Evolutionary conservation across 2,113 vertebrate genomes (phyloP).

Genomic region (Nothoprocta pentlandii): DNA sequence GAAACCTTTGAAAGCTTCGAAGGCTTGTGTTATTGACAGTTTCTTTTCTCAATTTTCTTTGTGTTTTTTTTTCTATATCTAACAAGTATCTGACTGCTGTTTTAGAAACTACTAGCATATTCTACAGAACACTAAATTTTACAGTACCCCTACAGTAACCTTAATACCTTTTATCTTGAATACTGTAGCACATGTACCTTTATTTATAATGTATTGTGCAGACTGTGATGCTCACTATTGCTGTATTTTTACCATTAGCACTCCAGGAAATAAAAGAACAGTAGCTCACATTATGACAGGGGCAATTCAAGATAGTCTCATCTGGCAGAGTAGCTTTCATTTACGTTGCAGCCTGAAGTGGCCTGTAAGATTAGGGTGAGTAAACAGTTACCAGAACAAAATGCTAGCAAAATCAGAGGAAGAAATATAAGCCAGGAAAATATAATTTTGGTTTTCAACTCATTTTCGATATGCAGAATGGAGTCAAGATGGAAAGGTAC

Average conservation of each 20-base stretch:
- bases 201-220: conserved; percentile 68
- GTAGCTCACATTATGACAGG: not conserved
- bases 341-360: conserved; percentile 9
- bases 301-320: conserved; percentile 11
- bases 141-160: conserved; percentile 62
- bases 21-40: conserved; percentile 30
- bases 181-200: conserved; percentile 31
- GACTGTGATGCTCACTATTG: conserved; percentile 47
- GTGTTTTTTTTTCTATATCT: conserved; percentile 47
- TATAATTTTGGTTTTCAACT: not conserved
- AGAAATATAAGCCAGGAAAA: not conserved
- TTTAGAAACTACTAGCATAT: conserved; percentile 64
- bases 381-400: not conserved
- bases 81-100: conserved; percentile 18
- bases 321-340: not conserved
- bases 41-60: conserved; percentile 52
- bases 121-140: conserved; percentile 70
- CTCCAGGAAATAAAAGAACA: conserved; percentile 55
- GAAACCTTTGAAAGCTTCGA: conserved; percentile 40
- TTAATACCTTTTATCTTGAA: conserved; percentile 70
- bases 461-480: not conserved
- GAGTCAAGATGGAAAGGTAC: not conserved
- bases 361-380: not conserved
- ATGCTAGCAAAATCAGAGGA: not conserved
- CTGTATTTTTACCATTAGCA: conserved; percentile 51